Percentiles rank a stretch among this genome's conserved stretches.
These are phyloP conservation scores for Drosophila leontia DNA, from an alignment of 1,140 invertebrate species.

Conservation along the genomic window DNA sequence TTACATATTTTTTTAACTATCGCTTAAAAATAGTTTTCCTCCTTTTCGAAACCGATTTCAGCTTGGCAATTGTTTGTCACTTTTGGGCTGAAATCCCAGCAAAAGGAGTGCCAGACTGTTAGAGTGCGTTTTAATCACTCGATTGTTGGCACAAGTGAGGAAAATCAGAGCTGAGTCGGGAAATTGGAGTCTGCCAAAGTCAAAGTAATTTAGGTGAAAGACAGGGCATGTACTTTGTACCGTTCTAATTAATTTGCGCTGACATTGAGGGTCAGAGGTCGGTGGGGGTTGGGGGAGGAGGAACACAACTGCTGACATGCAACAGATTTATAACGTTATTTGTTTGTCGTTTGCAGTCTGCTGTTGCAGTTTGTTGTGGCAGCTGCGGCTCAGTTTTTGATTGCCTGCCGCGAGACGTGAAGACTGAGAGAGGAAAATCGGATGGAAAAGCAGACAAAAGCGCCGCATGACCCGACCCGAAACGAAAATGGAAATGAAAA, in stretches of 20 bases:
- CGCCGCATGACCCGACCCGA: conserved; percentile 27
- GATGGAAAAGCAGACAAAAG: conserved; percentile 33
- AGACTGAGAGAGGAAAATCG: not conserved
- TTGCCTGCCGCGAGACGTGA: conserved; percentile 26
- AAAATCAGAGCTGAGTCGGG: conserved; percentile 13
- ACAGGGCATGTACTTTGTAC: conserved; percentile 24
- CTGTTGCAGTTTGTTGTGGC: conserved; percentile 45
- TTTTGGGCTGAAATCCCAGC: conserved; percentile 12
- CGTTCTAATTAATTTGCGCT: conserved; percentile 58
- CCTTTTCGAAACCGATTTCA: not conserved
- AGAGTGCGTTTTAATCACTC: conserved; percentile 38
- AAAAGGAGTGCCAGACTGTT: not conserved
- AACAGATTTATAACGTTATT: conserved; percentile 69
- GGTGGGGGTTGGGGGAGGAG: not conserved
- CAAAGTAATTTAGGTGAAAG: conserved; percentile 47
- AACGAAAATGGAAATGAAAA: conserved; percentile 30
- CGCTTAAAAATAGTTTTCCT: conserved; percentile 17
- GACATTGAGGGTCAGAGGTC: conserved; percentile 32
- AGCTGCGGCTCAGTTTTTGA: conserved; percentile 51
- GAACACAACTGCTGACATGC: conserved; percentile 53
- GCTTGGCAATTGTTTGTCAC: conserved; percentile 30
- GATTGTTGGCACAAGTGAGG: conserved; percentile 21
- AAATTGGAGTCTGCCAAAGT: conserved; percentile 8
- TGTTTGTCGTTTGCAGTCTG: conserved; percentile 50
- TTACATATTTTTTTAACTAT: not conserved